A percentile compares a stretch with the other conserved stretches of the same genome.
phyloP scores from a whole-genome alignment of 1,140 invertebrate species.

The Probaryconus sp. region DNA sequence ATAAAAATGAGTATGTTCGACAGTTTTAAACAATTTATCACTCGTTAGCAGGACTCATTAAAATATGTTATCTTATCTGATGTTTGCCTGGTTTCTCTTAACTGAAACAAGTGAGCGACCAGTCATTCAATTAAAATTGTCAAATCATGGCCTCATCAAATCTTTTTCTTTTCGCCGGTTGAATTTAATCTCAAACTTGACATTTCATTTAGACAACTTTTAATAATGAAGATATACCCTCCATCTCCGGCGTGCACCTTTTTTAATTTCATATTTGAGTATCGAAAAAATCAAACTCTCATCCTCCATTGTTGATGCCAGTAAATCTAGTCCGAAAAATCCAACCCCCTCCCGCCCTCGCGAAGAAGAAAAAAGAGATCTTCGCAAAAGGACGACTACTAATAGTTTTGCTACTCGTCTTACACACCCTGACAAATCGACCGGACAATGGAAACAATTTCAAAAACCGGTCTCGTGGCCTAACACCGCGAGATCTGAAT shows the following conservation, averaged over 20 bases:
- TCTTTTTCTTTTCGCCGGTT: slow-evolving; percentile 44
- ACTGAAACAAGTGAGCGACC: slow-evolving; percentile 37
- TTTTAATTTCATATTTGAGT: slow-evolving; percentile 61
- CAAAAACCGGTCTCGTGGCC: slow-evolving; percentile 61
- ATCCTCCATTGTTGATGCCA: slow-evolving; percentile 51
- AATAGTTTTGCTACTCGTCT: slow-evolving; percentile 77
- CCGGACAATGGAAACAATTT: slow-evolving; percentile 77
- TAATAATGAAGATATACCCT: slow-evolving; percentile 57
- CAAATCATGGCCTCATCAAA: slow-evolving; percentile 55
- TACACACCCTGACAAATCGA: slow-evolving; percentile 76
- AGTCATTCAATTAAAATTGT: slow-evolving; percentile 54
- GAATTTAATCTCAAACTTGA: slow-evolving; percentile 56
- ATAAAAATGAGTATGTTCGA: no score
- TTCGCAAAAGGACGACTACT: no score
- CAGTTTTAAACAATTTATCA: no score
- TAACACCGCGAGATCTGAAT: slow-evolving; percentile 71
- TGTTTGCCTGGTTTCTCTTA: slow-evolving; percentile 23
- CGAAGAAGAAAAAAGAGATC: slow-evolving; percentile 47
- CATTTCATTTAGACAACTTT: slow-evolving; percentile 58
- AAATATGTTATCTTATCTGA: slow-evolving; percentile 25
- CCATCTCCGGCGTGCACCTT: slow-evolving; percentile 16
- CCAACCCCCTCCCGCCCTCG: no score
- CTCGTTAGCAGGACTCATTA: no score
- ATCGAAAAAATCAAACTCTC: slow-evolving; percentile 54
- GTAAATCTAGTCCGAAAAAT: no score